Evolutionary conservation across 2,888 invertebrate genomes (phyloP).

Genomic region (Ommatoiulus sabulosus): DNA sequence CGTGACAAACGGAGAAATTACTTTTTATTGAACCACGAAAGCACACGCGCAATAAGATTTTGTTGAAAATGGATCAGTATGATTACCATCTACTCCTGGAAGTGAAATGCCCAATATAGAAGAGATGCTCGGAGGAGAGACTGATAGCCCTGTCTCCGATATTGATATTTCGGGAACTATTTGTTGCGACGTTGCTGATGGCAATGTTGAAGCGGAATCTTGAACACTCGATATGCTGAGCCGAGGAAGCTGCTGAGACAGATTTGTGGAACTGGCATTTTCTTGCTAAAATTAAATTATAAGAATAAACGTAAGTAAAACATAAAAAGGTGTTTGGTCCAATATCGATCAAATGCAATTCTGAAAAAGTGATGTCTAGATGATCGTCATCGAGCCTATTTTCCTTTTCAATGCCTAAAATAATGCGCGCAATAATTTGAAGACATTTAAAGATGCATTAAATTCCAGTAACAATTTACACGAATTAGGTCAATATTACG

Average conservation of each 20-base stretch:
- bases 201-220: neutral
- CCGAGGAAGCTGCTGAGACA: neutral
- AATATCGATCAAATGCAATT: neutral
- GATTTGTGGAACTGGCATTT: neutral
- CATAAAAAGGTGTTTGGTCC: neutral
- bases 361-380: no score
- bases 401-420: no score
- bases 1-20: neutral
- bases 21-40: neutral
- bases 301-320: neutral
- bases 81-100: slow-evolving; percentile 57
- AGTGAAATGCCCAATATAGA: slow-evolving; percentile 60
- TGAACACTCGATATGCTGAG: neutral
- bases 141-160: slow-evolving; percentile 17
- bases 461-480: no score
- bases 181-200: neutral
- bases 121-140: slow-evolving; percentile 60
- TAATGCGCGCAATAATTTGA: no score
- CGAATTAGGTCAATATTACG: no score
- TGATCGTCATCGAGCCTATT: no score
- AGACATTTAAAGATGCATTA: no score
- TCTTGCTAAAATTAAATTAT: neutral
- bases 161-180: slow-evolving; percentile 45
- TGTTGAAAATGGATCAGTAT: neutral
- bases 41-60: no score